These are phyloP conservation scores for Poecilia wingei DNA, from an alignment of 2,797 vertebrate species.

Conservation along the genomic window DNA sequence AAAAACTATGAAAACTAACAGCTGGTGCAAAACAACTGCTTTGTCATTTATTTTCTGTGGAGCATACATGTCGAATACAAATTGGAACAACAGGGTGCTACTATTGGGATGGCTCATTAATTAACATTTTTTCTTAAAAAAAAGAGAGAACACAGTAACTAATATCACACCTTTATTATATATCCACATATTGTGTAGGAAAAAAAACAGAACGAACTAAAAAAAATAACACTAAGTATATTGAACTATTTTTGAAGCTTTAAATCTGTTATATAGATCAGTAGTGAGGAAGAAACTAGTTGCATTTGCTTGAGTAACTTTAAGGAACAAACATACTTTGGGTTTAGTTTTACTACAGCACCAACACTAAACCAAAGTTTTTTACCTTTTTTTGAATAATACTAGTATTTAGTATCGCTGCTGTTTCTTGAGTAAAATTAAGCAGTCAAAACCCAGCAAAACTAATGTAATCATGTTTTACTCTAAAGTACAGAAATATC, in stretches of 20 bases:
- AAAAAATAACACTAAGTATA: background rate
- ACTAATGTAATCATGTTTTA: background rate
- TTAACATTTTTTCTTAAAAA: background rate
- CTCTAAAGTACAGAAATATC: background rate
- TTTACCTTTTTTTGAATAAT: background rate
- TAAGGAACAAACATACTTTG: background rate
- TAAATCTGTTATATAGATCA: background rate
- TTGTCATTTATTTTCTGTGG: background rate
- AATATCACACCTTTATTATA: background rate
- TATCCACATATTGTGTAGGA: background rate
- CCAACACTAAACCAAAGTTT: background rate
- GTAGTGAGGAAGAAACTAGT: background rate
- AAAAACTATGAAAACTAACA: background rate
- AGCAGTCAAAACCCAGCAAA: background rate
- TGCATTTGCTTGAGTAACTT: background rate
- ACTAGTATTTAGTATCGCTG: background rate
- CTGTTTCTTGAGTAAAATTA: background rate
- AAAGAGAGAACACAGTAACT: background rate
- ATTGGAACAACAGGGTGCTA: background rate
- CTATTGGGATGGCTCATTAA: background rate
- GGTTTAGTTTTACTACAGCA: background rate
- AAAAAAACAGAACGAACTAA: background rate
- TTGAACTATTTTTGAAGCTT: background rate
- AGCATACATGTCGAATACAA: background rate
- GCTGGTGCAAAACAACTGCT: background rate